Evolutionary conservation across 2,797 vertebrate species (phyloP), one percentile per base, ranked within the genome.

Genomic region (Lutjanus argentimaculatus): DNA sequence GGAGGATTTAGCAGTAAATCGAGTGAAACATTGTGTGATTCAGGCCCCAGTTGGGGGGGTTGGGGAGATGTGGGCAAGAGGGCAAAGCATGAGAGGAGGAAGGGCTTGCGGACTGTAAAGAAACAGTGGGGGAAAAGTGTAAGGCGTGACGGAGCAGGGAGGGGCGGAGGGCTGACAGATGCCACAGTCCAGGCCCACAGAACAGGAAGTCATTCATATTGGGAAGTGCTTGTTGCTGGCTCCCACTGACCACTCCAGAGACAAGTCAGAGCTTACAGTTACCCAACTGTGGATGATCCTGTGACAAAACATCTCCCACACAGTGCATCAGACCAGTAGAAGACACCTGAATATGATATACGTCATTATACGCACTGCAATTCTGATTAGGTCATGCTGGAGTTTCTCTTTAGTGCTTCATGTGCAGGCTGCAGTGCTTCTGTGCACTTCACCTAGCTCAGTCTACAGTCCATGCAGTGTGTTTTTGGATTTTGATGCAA

Each of bases 191-290:
- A 95, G 95, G 89, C 93, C 91, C 86, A 64, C 88, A 86, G 91
- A 63, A 87, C 95, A 96, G 95, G 95, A 95, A 95, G 95, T 95
- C 94, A 92, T 95, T 95, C 91, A 94, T 95, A 93, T 83, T 83
- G 83, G 82, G 87, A 91, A 91, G 91, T 75, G 89, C 86, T 91
- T 86, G 91, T 84, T 88, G 83, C 77, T 67, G 75, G 80, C 86
- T 90, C 90, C 84, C 85, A 87, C 86, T 86, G 91, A 87, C 90
- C 86, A 77, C 77, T 88, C 76, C 46, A 63, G 66, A 82, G 56
- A 51, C 48, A 36, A 89, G 86, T 87, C 87, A 85, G 72, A 75
- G 67, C 57, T 79, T 73, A 72, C 57, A 62, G 72, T 90, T 80
- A 76, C 71, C 84, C 83, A 87, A 80, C 65, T 64, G 40, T 48